Base-by-base conservation (phyloP, 2,888 invertebrate species). In the Cybosia mesomella region DNA sequence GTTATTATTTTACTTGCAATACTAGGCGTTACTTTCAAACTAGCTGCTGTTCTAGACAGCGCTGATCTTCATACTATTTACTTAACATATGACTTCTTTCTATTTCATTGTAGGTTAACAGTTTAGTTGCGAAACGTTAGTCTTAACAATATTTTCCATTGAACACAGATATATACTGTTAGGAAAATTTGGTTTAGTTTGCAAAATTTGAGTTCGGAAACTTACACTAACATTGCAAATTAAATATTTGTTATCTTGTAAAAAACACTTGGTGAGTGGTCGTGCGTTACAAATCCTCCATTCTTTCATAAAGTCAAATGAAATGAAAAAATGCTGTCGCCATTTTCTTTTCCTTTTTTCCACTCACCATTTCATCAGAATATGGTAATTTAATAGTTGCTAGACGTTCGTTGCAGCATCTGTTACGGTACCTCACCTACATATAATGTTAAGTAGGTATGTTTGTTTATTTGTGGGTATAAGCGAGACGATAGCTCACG, bases 351-450 rank as follows among this genome's bases (percentile, higher is more conserved):
- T 24, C 7, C 59, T 34, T 24, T 36, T 66, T 54, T 24, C 9
- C 66, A 39, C 53, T 54, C 53, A 34, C 15, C n/a, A 8, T 59
- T 66, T 53, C 66, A 60, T 58, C 22, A 64, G 49, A 62, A 21
- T 55, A 66, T 60, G 67, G 66, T 70, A 73, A 68, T 54, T 11
- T 55, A 54, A 61, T 18, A 55, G n/a, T n/a, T n/a, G n/a, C 55
- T 32, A 54, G 49, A 54, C 55, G 24, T 57, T 28, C 43, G 61
- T 61, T 61, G 43, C 66, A 54, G n/a, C 54, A n/a, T 59, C 15
- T 28, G 39, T 62, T 61, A 57, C 43, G 22, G 43, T 62, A 43
- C 28, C 22, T 21, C n/a, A 18, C n/a, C 43, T 21, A 7, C 49
- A 58, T 36, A 36, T 67, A 32, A 22, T 24, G 15, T 10, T 57